Evolutionary conservation across 2,888 invertebrate genomes (phyloP).

Genomic region (Papilio gigon): DNA sequence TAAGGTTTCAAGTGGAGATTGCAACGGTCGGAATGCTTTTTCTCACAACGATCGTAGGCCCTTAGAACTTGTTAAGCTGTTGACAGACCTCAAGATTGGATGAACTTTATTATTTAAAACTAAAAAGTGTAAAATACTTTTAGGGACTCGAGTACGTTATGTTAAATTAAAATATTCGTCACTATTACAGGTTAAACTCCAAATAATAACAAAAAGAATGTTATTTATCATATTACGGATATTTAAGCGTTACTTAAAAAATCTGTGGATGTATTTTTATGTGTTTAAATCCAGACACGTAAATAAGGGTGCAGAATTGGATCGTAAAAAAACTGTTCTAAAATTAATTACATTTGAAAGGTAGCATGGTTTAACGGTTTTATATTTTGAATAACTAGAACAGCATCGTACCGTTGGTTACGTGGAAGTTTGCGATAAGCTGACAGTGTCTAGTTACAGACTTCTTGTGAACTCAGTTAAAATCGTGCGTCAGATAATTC

Average conservation of each 20-base stretch:
- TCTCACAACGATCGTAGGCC: slow-evolving; percentile 44
- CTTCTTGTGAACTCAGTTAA: background rate
- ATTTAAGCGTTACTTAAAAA: too few species aligned
- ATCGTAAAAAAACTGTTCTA: too few species aligned
- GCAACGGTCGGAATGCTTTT: slow-evolving; percentile 47
- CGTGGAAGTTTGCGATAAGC: background rate
- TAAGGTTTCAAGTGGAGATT: slow-evolving; percentile 57
- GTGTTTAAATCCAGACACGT: too few species aligned
- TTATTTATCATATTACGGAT: too few species aligned
- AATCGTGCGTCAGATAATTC: background rate
- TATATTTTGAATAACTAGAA: background rate
- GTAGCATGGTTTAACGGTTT: background rate
- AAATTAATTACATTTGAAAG: too few species aligned
- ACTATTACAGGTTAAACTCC: background rate
- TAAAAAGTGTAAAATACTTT: background rate
- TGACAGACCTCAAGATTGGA: slow-evolving; percentile 20
- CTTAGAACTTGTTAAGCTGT: slow-evolving; percentile 3
- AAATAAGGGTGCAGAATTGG: too few species aligned
- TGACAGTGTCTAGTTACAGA: background rate
- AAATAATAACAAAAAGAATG: too few species aligned
- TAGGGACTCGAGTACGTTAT: background rate
- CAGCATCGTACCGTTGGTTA: background rate
- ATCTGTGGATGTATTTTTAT: background rate
- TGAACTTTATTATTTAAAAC: background rate
- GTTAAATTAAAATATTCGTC: background rate